Percentiles rank a stretch among this genome's conserved stretches.
These are phyloP conservation scores for Caenorhabditis wallacei DNA, from an alignment of 2,888 invertebrate genomes.

Conservation along the genomic window DNA sequence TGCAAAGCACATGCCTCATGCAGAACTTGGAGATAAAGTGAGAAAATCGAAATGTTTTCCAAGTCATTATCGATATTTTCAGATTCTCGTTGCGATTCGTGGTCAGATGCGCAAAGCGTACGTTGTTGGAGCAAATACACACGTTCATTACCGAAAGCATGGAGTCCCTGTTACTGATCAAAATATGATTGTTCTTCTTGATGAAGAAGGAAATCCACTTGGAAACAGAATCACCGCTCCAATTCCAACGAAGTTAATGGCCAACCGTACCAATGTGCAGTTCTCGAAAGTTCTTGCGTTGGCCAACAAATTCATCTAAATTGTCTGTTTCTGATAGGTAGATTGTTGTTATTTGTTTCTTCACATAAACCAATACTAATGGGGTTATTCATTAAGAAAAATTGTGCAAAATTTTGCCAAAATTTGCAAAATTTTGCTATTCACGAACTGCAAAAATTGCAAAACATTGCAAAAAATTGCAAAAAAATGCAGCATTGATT, in stretches of 20 bases:
- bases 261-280: conserved; percentile 74
- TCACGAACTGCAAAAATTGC: no score
- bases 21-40: conserved; percentile 82
- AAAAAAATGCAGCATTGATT: no score
- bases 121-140: conserved; percentile 82
- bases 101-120: conserved; percentile 82
- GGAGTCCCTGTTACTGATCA: conserved; percentile 82
- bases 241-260: conserved; percentile 87
- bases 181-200: conserved; percentile 92
- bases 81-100: conserved; percentile 82
- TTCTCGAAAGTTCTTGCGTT: conserved; percentile 83
- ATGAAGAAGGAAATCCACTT: conserved; percentile 89
- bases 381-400: no score
- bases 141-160: conserved; percentile 77
- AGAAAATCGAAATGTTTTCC: neutral
- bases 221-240: conserved; percentile 97
- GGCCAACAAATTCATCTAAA: conserved; percentile 81
- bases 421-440: no score
- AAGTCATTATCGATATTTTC: conserved; percentile 5
- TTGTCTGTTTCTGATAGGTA: conserved; percentile 5
- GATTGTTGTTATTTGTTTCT: conserved; percentile 24
- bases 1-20: conserved; percentile 81
- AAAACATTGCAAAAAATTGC: no score
- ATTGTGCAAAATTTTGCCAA: no score
- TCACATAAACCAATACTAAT: neutral